Evolutionary conservation across 1,140 invertebrate genomes (phyloP).

Genomic region (Drosophila ohnishii): DNA sequence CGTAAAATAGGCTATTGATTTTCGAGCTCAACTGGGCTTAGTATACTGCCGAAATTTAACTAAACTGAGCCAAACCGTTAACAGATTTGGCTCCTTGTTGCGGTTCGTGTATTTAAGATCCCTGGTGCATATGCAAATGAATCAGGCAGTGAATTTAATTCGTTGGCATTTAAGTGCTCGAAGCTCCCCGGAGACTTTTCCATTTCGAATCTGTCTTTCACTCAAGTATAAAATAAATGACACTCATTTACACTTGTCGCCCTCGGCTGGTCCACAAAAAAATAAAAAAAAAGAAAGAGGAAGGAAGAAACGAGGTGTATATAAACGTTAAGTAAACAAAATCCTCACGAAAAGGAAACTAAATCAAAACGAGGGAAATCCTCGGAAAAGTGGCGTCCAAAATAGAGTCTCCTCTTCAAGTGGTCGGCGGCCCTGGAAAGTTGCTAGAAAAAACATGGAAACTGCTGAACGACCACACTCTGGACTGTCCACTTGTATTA

Average conservation of each 20-base stretch:
- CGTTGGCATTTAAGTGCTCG: constrained; percentile 35
- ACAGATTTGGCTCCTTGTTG: constrained; percentile 36
- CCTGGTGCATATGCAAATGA: constrained; percentile 24
- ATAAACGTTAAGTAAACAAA: constrained; percentile 60
- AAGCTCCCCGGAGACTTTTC: constrained; percentile 10
- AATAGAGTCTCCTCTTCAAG: constrained; percentile 46
- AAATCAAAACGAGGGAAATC: constrained; percentile 69
- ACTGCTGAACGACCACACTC: constrained; percentile 24
- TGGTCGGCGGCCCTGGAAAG: constrained; percentile 49
- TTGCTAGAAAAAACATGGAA: constrained; percentile 29
- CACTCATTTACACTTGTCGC: constrained; percentile 74
- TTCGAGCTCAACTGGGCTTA: constrained; percentile 26
- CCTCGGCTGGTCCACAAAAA: constrained; percentile 13
- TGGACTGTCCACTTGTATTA: constrained; percentile 77
- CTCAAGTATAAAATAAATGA: constrained; percentile 62
- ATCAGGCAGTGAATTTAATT: constrained; percentile 26
- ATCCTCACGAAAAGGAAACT: constrained; percentile 54
- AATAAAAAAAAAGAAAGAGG: neutral
- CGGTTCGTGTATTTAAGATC: constrained; percentile 17
- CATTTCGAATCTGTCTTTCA: constrained; percentile 25
- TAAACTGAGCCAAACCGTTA: constrained; percentile 33
- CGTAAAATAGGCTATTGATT: constrained; percentile 53
- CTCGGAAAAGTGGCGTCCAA: constrained; percentile 48
- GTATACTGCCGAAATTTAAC: constrained; percentile 29
- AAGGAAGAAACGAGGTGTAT: constrained; percentile 14